Conservation (phyloP, 2,113 vertebrate genomes). For the Benitochromis conjunctus region DNA sequence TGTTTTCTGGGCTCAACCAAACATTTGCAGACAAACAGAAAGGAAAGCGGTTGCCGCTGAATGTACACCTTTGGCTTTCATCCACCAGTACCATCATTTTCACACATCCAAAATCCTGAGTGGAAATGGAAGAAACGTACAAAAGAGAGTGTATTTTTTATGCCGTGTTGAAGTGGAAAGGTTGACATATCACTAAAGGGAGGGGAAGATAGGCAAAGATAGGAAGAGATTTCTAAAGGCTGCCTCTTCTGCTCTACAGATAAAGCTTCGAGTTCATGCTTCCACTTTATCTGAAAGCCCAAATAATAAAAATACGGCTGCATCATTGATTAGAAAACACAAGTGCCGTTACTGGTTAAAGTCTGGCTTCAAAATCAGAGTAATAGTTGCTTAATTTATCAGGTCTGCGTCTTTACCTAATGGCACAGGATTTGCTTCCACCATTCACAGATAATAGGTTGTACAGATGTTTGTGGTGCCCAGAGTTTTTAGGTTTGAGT, state of each 20-base stretch:
- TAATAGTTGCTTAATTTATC: not conserved
- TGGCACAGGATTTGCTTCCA: too few species aligned
- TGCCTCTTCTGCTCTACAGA: not conserved
- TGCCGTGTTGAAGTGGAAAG: not conserved
- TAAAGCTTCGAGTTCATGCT: not conserved
- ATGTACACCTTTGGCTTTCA: not conserved
- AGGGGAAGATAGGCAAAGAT: not conserved
- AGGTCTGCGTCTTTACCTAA: not conserved
- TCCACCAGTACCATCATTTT: not conserved
- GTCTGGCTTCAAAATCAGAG: not conserved
- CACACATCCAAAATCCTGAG: not conserved
- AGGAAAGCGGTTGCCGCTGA: not conserved
- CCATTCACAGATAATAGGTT: not conserved
- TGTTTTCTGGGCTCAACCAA: not conserved
- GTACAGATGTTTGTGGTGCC: not conserved
- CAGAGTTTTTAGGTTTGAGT: not conserved
- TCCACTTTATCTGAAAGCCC: not conserved
- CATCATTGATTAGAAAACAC: not conserved
- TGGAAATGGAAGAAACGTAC: not conserved
- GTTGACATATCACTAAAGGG: not conserved
- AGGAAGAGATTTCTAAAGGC: not conserved
- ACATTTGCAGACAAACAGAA: not conserved
- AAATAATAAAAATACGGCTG: not conserved
- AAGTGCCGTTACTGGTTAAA: not conserved
- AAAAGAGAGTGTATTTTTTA: not conserved